Evolutionary conservation across 1,140 invertebrate genomes (phyloP).

Genomic region (Aphaenogaster floridana): DNA sequence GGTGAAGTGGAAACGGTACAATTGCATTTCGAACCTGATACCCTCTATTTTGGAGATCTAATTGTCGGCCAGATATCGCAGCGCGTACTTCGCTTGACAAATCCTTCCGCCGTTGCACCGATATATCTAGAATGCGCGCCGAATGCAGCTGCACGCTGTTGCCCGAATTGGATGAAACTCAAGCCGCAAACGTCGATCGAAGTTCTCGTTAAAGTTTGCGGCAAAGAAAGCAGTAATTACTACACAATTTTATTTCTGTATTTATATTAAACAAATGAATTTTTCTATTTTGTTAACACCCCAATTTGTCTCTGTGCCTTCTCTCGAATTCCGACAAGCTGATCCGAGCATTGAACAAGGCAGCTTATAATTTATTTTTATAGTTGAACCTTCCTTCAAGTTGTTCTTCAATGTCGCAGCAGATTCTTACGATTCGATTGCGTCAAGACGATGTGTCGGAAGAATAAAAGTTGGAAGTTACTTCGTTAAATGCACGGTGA

Average conservation of each 20-base stretch:
- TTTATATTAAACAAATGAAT: background rate
- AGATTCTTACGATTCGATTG: slow-evolving; percentile 33
- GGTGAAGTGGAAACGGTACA: slow-evolving; percentile 69
- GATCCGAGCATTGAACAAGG: background rate
- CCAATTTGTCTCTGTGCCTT: background rate
- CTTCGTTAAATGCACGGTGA: slow-evolving; percentile 55
- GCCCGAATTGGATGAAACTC: slow-evolving; percentile 63
- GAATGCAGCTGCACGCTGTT: slow-evolving; percentile 53
- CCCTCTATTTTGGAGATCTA: slow-evolving; percentile 70
- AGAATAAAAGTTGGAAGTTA: slow-evolving; percentile 58
- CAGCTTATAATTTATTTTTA: slow-evolving; percentile 21
- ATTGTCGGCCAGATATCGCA: slow-evolving; percentile 59
- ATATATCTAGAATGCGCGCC: slow-evolving; percentile 69
- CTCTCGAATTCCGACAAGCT: background rate
- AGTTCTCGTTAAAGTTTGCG: slow-evolving; percentile 69
- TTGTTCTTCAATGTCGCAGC: slow-evolving; percentile 62
- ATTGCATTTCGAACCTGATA: slow-evolving; percentile 71
- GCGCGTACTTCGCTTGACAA: slow-evolving; percentile 70
- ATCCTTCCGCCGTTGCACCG: slow-evolving; percentile 66
- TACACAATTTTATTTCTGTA: background rate
- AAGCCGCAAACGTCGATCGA: slow-evolving; percentile 68
- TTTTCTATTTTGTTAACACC: background rate
- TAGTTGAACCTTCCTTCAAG: slow-evolving; percentile 61
- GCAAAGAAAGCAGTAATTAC: slow-evolving; percentile 68
- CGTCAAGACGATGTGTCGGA: background rate